Evolutionary conservation across 2,888 invertebrate genomes (phyloP).

Genomic region (Microchrysa polita): DNA sequence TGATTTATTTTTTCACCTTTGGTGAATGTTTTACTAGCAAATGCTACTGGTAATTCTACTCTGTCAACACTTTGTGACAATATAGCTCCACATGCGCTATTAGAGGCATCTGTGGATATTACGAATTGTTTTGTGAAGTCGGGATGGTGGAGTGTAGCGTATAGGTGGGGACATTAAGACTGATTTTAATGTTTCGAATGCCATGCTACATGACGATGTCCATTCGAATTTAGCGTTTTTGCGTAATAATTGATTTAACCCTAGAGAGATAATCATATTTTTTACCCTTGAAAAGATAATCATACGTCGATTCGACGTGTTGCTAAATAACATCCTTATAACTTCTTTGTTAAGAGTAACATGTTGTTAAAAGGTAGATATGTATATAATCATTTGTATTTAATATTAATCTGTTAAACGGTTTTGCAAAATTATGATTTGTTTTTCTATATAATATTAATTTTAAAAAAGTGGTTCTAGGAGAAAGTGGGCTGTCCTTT

Average conservation of each 20-base stretch:
- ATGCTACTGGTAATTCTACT: slow-evolving; percentile 50
- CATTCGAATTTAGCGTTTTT: slow-evolving; percentile 39
- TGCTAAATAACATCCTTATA: no score
- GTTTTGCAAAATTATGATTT: no score
- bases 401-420: no score
- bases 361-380: no score
- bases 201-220: slow-evolving; percentile 44
- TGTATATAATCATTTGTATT: no score
- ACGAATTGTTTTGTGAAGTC: slow-evolving; percentile 46
- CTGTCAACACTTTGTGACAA: slow-evolving; percentile 47
- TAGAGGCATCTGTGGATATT: slow-evolving; percentile 49
- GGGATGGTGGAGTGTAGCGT: slow-evolving; percentile 45
- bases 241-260: slow-evolving; percentile 20
- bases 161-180: slow-evolving; percentile 22
- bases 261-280: no score
- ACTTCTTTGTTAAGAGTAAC: no score
- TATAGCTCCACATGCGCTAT: slow-evolving; percentile 49
- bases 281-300: no score
- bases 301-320: no score
- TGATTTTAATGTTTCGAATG: slow-evolving; percentile 46
- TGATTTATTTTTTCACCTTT: slow-evolving; percentile 54
- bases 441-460: no score
- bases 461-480: no score
- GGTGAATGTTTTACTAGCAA: slow-evolving; percentile 53
- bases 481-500: no score